These are phyloP conservation scores for Pterostichus madidus DNA, from an alignment of 2,888 invertebrate species.

Conservation along the genomic window DNA sequence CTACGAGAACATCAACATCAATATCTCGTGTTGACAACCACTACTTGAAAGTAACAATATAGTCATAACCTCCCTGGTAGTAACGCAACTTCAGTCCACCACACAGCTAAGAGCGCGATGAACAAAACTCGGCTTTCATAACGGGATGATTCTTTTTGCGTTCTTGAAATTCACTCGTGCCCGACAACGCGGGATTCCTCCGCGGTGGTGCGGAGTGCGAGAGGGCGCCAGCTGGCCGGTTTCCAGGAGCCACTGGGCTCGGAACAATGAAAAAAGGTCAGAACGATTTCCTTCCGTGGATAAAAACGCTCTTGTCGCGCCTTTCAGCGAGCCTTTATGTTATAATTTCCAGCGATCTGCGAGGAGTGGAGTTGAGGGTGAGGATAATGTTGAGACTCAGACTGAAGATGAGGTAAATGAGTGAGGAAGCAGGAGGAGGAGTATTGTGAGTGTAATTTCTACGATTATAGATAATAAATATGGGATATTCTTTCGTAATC, in stretches of 20 bases:
- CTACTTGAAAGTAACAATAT: too few relatives aligned
- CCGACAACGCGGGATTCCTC: neutral
- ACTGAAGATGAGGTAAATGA: too few relatives aligned
- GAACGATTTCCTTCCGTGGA: constrained; percentile 53
- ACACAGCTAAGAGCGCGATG: neutral
- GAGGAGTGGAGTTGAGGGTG: too few relatives aligned
- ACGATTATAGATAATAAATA: too few relatives aligned
- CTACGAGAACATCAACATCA: too few relatives aligned
- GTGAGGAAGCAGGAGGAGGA: too few relatives aligned
- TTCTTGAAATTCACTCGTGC: constrained; percentile 44
- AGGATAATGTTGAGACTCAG: too few relatives aligned
- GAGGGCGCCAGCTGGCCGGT: constrained; percentile 32
- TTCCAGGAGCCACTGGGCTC: constrained; percentile 27
- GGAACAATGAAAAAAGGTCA: constrained; percentile 61
- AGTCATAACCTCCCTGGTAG: too few relatives aligned
- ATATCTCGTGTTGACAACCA: too few relatives aligned
- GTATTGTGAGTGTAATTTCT: too few relatives aligned
- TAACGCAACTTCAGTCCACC: neutral
- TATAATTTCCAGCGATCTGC: constrained; percentile 12
- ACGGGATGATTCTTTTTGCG: neutral
- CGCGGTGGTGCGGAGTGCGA: neutral
- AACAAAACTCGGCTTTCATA: constrained; percentile 11
- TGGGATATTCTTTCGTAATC: too few relatives aligned
- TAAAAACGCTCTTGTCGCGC: constrained; percentile 2
- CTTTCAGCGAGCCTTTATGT: neutral